Base-by-base conservation (phyloP, 1,140 invertebrate genomes). In the Pogonomyrmex californicus region DNA sequence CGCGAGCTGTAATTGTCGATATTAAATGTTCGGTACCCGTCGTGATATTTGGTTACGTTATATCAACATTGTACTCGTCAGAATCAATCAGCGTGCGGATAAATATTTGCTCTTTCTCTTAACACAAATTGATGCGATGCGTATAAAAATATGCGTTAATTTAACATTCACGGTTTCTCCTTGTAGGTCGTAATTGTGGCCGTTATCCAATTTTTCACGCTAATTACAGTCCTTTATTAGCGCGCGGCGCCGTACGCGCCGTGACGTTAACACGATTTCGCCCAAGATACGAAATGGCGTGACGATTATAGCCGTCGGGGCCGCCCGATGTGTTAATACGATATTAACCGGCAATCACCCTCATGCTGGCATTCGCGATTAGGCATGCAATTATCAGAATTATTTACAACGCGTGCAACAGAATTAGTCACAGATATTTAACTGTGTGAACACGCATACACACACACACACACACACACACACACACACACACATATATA, bases 241-340 rank as follows among this genome's bases (percentile, higher is more conserved):
- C 14, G 54, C 71, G 51, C 51, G 71, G 14, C 4, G 33, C 33
- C 23, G 17, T 56, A 33, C 70, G 66, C 65, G 47, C 49, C 78
- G 17, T 82, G 65, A 82, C 65, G 66, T 82, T 82, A 82, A 82
- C 78, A 41, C 10, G 79, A 82, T 82, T 82, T 41, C 51, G 66
- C 4, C 38, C 79, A 73, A 73, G 79, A 82, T 82, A 82, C 41
- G 66, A 73, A 82, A 73, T 82, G 38, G 79, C 79, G 79, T 82
- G 79, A 82, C 79, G 66, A 82, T 82, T 82, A 82, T 71, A 71
- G 49, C 36, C 30, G 66, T 82, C 54, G 56, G 51, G 38, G 66
- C 9, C 1, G 54, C 51, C 4, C 36, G 17, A 82, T 54, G 51
- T 82, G 79, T 82, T 71, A 82, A 82, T 82, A 56, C 23, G 77